These are phyloP conservation scores for Patagioenas fasciata DNA, from an alignment of 2,113 vertebrate genomes.

Conservation along the genomic window DNA sequence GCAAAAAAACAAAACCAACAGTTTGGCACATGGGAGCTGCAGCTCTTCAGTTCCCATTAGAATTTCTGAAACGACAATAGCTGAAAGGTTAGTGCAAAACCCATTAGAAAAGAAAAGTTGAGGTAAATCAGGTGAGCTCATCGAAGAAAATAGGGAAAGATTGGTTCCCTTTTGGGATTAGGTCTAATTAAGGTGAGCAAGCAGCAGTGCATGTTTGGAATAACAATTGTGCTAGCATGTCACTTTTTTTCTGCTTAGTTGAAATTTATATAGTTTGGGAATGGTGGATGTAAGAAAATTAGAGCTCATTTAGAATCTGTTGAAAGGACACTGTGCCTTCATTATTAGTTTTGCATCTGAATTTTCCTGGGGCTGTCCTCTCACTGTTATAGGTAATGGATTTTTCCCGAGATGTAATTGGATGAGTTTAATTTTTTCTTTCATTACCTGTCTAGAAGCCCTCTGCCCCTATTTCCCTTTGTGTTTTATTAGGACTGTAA, in stretches of 20 bases:
- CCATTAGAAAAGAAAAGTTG: conserved; percentile 84
- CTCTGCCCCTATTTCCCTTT: conserved; percentile 84
- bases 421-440: conserved; percentile 90
- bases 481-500: conserved; percentile 88
- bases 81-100: conserved; percentile 82
- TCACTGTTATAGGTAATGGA: conserved; percentile 86
- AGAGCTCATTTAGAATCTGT: conserved; percentile 88
- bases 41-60: conserved; percentile 71
- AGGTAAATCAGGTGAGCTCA: conserved; percentile 81
- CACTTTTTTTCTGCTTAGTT: conserved; percentile 88
- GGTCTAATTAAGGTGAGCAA: conserved; percentile 88
- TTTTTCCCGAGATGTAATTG: conserved; percentile 88
- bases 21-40: conserved; percentile 47
- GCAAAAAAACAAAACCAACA: neutral
- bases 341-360: conserved; percentile 90
- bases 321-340: conserved; percentile 85
- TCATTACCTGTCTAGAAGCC: conserved; percentile 86
- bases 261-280: conserved; percentile 89
- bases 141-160: conserved; percentile 81
- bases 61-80: conserved; percentile 75
- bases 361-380: conserved; percentile 87
- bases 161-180: conserved; percentile 84
- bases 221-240: conserved; percentile 87
- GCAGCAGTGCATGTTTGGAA: conserved; percentile 86
- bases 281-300: conserved; percentile 87